phyloP scores from a whole-genome alignment of 2,113 vertebrate species.

The Osmerus mordax region DNA sequence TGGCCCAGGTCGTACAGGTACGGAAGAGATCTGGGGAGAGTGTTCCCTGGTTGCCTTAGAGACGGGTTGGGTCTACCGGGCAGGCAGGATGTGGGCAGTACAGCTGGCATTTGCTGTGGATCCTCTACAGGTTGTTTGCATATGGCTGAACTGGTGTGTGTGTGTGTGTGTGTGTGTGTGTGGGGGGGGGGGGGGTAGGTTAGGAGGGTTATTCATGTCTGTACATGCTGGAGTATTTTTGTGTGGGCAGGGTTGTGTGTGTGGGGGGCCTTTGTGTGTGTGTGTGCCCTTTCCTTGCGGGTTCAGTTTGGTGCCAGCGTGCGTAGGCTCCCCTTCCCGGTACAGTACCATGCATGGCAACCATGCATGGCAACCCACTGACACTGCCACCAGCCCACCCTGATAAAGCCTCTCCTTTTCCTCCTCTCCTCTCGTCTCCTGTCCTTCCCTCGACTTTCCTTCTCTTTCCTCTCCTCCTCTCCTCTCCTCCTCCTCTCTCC shows the following conservation, averaged over 20 bases:
- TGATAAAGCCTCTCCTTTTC: slow-evolving; percentile 43
- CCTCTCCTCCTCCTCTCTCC: no score
- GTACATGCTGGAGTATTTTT: no score
- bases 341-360: slow-evolving; percentile 57
- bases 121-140: slow-evolving; percentile 59
- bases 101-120: slow-evolving; percentile 63
- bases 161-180: slow-evolving; percentile 25
- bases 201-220: no score
- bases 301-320: slow-evolving; percentile 13
- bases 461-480: slow-evolving; percentile 5
- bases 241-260: no score
- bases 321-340: slow-evolving; percentile 56
- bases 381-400: slow-evolving; percentile 58
- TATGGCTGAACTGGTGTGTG: slow-evolving; percentile 21
- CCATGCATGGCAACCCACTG: slow-evolving; percentile 27
- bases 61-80: slow-evolving; percentile 55
- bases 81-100: slow-evolving; percentile 67
- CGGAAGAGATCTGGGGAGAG: background rate
- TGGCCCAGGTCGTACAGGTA: no score
- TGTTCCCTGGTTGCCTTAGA: slow-evolving; percentile 25
- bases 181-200: slow-evolving; percentile 20
- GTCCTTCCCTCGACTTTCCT: slow-evolving; percentile 42
- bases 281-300: background rate
- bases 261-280: no score
- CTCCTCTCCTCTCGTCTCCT: slow-evolving; percentile 18